A percentile compares a stretch with the other conserved stretches of the same genome.
These are phyloP conservation scores for Pan troglodytes DNA, from an alignment of 2,113 vertebrate genomes.

Conservation along the genomic window NHGRI_mPanTro3-v2.1_pri NC_072404.2:163554501-163555000, in stretches of 20 bases:
- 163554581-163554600: not conserved
- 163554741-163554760: not conserved
- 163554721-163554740: not conserved
- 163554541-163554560: too few species aligned
- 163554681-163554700: not conserved
- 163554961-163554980: not conserved
- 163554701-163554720: not conserved
- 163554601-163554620: not conserved
- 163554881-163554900: not conserved
- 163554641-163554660: not conserved
- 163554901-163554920: not conserved
- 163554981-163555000: not conserved
- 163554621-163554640: not conserved
- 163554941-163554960: not conserved
- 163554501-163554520: too few species aligned
- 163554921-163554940: not conserved
- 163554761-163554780: not conserved
- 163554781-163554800: not conserved
- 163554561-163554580: not conserved
- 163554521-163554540: too few species aligned
- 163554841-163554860: not conserved
- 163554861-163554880: not conserved
- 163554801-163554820: not conserved
- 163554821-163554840: not conserved
- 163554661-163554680: not conserved